Evolutionary conservation across 2,113 vertebrate genomes (phyloP).

Genomic region (Vireo altiloquus): DNA sequence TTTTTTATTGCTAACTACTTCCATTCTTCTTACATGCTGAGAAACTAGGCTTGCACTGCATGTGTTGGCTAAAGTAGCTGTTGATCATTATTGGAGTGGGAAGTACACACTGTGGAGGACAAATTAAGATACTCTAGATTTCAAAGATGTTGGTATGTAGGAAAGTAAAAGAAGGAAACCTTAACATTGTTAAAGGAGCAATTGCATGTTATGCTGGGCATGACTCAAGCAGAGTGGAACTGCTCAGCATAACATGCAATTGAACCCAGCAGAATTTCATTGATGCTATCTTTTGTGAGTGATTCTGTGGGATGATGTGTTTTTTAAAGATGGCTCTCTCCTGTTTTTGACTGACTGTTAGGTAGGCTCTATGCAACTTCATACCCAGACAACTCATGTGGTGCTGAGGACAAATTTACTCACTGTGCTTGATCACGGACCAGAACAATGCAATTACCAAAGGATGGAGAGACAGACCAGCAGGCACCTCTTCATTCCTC

Average conservation of each 20-base stretch:
- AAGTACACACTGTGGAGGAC: background rate
- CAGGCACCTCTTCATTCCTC: background rate
- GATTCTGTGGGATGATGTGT: background rate
- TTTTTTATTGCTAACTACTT: background rate
- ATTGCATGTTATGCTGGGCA: background rate
- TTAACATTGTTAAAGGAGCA: background rate
- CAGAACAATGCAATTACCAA: background rate
- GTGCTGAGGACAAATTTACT: background rate
- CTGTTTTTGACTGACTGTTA: background rate
- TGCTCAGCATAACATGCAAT: background rate
- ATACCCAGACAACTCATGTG: background rate
- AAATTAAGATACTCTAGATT: background rate
- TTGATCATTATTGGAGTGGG: background rate
- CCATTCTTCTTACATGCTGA: background rate
- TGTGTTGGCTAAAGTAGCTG: background rate
- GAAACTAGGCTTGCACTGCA: background rate
- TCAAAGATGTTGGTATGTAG: background rate
- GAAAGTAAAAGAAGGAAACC: background rate
- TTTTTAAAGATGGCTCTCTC: background rate
- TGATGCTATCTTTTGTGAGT: background rate
- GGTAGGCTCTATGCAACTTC: background rate
- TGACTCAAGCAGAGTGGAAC: background rate
- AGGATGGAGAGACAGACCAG: background rate
- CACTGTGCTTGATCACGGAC: background rate
- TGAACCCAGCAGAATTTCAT: background rate